These are phyloP conservation scores for Mactra quadrangularis DNA, from an alignment of 1,140 invertebrate genomes.

Conservation along the genomic window DNA sequence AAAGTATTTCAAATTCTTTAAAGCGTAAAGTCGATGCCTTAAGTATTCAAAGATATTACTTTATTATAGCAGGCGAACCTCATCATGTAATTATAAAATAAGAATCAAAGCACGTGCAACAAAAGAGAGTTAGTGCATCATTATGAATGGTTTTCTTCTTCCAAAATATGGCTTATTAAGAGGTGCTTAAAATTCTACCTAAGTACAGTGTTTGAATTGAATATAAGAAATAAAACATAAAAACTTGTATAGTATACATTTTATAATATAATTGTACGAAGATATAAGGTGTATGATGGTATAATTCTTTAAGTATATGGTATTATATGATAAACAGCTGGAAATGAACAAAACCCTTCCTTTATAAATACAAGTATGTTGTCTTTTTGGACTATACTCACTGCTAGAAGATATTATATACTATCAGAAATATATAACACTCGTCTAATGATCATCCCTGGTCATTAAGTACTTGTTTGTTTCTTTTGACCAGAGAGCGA, in stretches of 20 bases:
- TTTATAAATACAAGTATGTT: no score
- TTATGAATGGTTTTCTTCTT: background rate
- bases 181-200: background rate
- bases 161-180: slow-evolving; percentile 5
- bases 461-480: no score
- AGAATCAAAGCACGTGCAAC: slow-evolving; percentile 32
- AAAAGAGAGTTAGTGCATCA: slow-evolving; percentile 9
- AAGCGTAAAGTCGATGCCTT: no score
- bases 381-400: no score
- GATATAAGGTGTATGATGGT: slow-evolving; percentile 24
- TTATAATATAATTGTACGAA: background rate
- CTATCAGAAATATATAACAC: no score
- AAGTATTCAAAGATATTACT: no score
- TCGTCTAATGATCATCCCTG: no score
- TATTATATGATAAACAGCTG: slow-evolving; percentile 27
- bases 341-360: background rate
- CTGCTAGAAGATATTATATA: no score
- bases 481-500: no score
- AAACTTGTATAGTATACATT: background rate
- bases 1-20: no score
- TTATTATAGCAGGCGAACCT: no score
- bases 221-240: slow-evolving; percentile 19
- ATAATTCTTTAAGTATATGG: slow-evolving; percentile 4
- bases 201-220: background rate
- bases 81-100: no score